Base-by-base conservation (phyloP, 1,140 invertebrate species). In the Dendroctonus valens region DNA sequence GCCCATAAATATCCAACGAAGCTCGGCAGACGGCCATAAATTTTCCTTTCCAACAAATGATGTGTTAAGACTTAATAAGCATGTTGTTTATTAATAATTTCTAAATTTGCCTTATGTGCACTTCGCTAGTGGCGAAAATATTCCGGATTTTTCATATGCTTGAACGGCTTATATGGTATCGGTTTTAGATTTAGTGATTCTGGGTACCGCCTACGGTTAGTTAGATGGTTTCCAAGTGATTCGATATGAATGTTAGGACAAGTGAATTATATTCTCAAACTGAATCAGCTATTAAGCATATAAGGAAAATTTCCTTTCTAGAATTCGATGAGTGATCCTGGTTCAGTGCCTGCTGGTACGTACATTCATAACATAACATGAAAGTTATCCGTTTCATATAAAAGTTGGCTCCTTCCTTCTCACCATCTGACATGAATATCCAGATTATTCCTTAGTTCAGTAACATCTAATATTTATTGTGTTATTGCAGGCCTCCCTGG, bases 31-130 rank as follows among this genome's bases (percentile, higher is more conserved):
- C 15, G 44, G 57, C 12, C 14, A 49, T 59, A 46, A 46, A 59
- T 59, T 15, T 11, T 26, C 40, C 8, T 15, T 46, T 14, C 12
- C 57, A 41, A 41, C 40, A 55, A 55, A 39, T 39, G 57, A 59
- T 49, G 57, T 59, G 57, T 59, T 59, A 59, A 59, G 57, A 59
- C 42, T 59, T 59, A 59, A 59, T 59, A 59, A 59, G 57, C 44
- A 59, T 11, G 57, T 59, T 59, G 57, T 48, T 59, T 59, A 48
- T 59, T 59, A 59, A 48, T 49, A 59, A 59, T 59, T 59, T 48
- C 44, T 49, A 59, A 12, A 57, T 57, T 41, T 12, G 12, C 54
- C 54, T 9, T 49, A 49, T 48, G 38, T 14, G 57, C 15, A 44
- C 37, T 44, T 9, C 12, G 44, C 41, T 48, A 12, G 57, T 59